Percentiles rank a stretch among this genome's conserved stretches.
These are phyloP conservation scores for Podarcis lilfordi DNA, from an alignment of 2,797 vertebrate genomes.

Conservation along the genomic window DNA sequence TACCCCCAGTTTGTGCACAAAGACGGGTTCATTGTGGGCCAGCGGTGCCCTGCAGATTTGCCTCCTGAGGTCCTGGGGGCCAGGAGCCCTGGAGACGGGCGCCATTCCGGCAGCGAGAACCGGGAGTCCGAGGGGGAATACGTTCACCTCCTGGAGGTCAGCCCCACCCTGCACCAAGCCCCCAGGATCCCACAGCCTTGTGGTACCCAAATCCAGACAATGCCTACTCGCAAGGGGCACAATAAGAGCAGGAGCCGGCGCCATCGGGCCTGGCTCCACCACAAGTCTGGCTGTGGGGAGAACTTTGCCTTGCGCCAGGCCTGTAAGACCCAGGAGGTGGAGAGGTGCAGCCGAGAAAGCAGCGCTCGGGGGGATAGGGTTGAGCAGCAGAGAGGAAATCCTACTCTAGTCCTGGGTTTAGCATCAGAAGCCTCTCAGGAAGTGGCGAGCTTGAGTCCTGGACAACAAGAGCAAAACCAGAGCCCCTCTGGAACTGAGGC, in stretches of 20 bases:
- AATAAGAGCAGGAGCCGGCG: conserved; percentile 84
- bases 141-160: conserved; percentile 88
- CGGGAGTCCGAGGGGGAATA: conserved; percentile 83
- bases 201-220: conserved; percentile 84
- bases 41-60: conserved; percentile 65
- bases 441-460: not conserved
- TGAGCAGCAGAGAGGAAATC: not conserved
- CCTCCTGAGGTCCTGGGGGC: conserved; percentile 67
- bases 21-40: conserved; percentile 77
- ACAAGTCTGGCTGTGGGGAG: conserved; percentile 76
- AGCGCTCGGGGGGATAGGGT: not conserved
- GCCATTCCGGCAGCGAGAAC: conserved; percentile 73
- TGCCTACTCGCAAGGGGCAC: conserved; percentile 83
- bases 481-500: not conserved
- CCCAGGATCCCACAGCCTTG: conserved; percentile 80
- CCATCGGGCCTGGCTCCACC: conserved; percentile 84
- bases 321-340: conserved; percentile 70
- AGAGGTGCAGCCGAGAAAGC: conserved; percentile 28
- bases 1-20: conserved; percentile 92
- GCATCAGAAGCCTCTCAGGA: not conserved
- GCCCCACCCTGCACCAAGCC: conserved; percentile 56
- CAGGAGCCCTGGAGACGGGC: conserved; percentile 77
- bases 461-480: not conserved
- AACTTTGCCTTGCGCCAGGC: conserved; percentile 65
- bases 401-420: not conserved